Percentiles rank a stretch among this genome's conserved stretches.
Conservation (phyloP, 2,113 vertebrate species). For the Galbula dea region DNA sequence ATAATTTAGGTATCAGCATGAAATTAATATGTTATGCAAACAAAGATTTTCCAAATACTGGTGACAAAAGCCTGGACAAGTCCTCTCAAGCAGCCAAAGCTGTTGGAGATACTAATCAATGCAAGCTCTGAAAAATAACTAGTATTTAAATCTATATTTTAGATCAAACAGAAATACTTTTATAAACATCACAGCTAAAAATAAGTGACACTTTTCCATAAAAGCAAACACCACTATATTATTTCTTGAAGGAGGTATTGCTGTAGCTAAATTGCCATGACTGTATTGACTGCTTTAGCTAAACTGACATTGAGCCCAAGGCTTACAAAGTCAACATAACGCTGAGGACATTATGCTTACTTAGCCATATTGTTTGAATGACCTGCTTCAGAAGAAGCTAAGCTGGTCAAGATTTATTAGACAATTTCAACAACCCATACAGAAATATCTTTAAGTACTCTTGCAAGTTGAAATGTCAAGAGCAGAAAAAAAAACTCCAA, state of each 20-base stretch:
- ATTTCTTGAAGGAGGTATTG: not conserved
- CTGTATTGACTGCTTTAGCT: not conserved
- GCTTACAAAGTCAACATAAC: not conserved
- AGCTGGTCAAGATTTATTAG: slow-evolving; percentile 41
- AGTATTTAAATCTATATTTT: not conserved
- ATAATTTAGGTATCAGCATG: not conserved
- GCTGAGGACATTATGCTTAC: not conserved
- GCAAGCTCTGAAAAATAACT: not conserved
- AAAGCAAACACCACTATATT: not conserved
- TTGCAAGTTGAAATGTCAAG: slow-evolving; percentile 29
- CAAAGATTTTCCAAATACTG: not conserved
- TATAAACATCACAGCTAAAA: not conserved
- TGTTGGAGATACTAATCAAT: not conserved
- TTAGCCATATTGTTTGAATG: slow-evolving; percentile 6
- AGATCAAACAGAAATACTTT: not conserved
- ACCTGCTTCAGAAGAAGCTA: not conserved
- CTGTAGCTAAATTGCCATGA: not conserved
- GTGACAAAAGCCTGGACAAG: not conserved
- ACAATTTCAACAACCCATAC: slow-evolving; percentile 22
- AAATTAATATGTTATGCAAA: not conserved
- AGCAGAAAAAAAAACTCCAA: slow-evolving; percentile 6
- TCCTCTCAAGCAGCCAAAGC: not conserved
- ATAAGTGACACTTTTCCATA: not conserved
- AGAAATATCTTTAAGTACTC: slow-evolving; percentile 8
- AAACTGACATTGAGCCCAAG: not conserved